phyloP scores from a whole-genome alignment of 2,797 vertebrate species.

The Uromys caudimaculatus region DNA sequence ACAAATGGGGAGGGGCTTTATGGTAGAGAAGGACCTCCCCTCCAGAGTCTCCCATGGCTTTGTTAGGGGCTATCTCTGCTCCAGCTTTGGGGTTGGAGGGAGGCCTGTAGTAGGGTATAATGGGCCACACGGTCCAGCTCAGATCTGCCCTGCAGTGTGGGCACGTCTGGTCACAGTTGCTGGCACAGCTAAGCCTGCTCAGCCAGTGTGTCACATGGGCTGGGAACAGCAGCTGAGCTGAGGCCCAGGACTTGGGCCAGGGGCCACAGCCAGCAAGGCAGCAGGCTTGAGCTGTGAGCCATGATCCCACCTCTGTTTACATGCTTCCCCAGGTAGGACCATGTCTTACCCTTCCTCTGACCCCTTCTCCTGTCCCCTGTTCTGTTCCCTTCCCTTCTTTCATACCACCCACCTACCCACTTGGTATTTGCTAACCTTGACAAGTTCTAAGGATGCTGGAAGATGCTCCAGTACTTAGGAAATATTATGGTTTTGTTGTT shows the following conservation, averaged over 20 bases:
- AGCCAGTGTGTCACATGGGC: neutral
- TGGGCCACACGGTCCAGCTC: neutral
- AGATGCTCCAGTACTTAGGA: neutral
- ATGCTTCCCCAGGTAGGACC: neutral
- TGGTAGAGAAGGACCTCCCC: neutral
- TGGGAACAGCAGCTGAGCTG: neutral
- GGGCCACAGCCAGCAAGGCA: neutral
- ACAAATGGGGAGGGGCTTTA: neutral
- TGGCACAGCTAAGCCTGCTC: neutral
- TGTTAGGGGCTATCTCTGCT: neutral
- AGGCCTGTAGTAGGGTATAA: neutral
- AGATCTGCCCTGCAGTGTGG: neutral
- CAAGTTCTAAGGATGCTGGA: neutral
- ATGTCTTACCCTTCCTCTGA: neutral
- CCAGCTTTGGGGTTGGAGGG: neutral
- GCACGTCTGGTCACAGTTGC: neutral
- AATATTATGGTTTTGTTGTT: neutral
- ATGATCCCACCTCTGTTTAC: neutral
- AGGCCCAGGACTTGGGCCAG: neutral
- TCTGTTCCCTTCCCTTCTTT: neutral
- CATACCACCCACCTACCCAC: neutral
- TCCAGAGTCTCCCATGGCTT: neutral
- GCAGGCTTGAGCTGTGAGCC: neutral
- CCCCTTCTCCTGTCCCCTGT: neutral
- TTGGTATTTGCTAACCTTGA: neutral